Base-by-base conservation (phyloP, 2,113 vertebrate species). In the Monopterus albus region DNA sequence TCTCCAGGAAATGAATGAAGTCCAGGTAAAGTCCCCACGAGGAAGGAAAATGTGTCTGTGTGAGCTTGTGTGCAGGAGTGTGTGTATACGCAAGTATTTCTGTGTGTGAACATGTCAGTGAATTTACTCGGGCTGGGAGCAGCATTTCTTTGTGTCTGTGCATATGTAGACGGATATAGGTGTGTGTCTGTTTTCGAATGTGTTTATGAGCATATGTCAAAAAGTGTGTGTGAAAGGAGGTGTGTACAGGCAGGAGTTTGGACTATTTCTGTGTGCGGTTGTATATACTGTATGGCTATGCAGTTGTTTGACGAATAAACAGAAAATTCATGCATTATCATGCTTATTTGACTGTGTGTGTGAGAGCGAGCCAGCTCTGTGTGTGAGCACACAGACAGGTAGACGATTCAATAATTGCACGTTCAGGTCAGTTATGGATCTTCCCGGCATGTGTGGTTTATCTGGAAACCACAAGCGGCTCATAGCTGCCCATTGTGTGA, bases 361-460 rank as follows among this genome's bases (percentile, higher is more conserved):
- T 52, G 66, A 46, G 58, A 49, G 36, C 28, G 21, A 4, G 5
- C 13, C 20, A 3, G 43, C 12, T n/a, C 23, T 45, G 70, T 69
- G 72, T 42, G 72, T 45, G 63, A 51, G 74, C 29, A 61, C 31
- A 58, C 70, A 71, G 78, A 68, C 79, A 84, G 82, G 79, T 86
- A 75, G 81, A 88, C 26, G 58, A 89, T 83, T 89, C 75, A 82
- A 89, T 89, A 87, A 87, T 85, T 86, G 79, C 79, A 74, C 65
- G 59, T 79, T 80, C 85, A 88, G 86, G 84, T 88, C 85, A 86
- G 80, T 83, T 87, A 82, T 91, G 83, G 86, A 88, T 88, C 83
- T 15, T 58, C 78, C 75, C 35, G 40, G 74, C 75, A 17, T 82
- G 70, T 82, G 87, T 81, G 83, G 82, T 89, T 81, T 70, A 74